A percentile compares a stretch with the other conserved stretches of the same genome.
Evolutionary conservation across 2,797 vertebrate genomes (phyloP).

Genomic region (Neosilurus mollespiculum): DNA sequence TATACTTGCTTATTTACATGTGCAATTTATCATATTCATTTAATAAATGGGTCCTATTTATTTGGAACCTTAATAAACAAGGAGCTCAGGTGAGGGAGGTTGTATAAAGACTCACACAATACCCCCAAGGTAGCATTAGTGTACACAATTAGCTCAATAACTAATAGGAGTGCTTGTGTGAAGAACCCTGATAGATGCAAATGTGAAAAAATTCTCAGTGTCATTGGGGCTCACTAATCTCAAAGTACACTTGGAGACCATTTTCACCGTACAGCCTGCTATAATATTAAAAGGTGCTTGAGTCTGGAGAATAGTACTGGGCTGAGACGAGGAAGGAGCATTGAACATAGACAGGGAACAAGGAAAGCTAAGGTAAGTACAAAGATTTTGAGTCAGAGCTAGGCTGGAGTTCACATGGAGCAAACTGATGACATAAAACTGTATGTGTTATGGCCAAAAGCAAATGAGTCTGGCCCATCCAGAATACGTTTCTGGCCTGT

Average conservation of each 20-base stretch:
- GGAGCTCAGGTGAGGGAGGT: background rate
- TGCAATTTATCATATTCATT: background rate
- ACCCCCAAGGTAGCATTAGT: background rate
- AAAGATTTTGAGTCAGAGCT: background rate
- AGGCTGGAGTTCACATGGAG: background rate
- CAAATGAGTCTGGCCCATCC: background rate
- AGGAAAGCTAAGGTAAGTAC: background rate
- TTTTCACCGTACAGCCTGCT: slow-evolving; percentile 4
- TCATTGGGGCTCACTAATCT: background rate
- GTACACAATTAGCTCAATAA: background rate
- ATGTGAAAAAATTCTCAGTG: background rate
- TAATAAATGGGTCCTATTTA: too few relatives aligned
- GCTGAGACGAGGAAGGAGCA: background rate
- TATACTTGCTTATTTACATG: background rate
- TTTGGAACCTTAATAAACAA: background rate
- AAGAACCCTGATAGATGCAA: background rate
- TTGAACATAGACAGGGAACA: background rate
- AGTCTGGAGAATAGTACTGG: slow-evolving; percentile 3
- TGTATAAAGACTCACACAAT: background rate
- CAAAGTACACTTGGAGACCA: background rate
- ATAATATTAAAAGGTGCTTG: background rate
- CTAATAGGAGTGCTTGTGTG: background rate
- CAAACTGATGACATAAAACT: background rate
- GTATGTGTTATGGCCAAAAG: background rate
- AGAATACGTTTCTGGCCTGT: background rate